Evolutionary conservation across 2,888 invertebrate species (phyloP), one percentile per base, ranked within the genome.

Genomic region (Eupsilia transversa): DNA sequence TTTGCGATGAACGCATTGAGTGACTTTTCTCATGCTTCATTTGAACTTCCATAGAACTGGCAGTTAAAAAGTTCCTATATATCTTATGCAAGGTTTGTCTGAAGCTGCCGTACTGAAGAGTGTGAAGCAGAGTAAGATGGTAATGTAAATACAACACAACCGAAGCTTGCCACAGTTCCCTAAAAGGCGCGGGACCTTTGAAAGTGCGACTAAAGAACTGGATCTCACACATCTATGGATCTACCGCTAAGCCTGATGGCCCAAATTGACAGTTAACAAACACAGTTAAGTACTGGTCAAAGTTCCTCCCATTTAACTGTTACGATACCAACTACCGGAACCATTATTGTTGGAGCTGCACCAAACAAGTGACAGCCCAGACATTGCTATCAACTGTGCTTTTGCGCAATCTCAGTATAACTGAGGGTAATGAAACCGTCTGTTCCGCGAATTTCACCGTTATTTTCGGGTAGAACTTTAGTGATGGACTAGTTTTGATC

Each of bases 361-460:
- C 2, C 30, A 33, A 12, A 65, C 5, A 10, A 23, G 30, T 52
- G 20, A 43, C 56, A 35, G 57, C 38, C 23, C 64, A 73, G 30
- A 73, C 46, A 65, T 30, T 43, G 17, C 43, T 20, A 65, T 83
- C 70, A 83, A 74, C 33, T 41, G 14, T 49, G 10, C 23, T 35
- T 43, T 67, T 73, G 65, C 61, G 68, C 69, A 76, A 82, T 75
- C 35, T 67, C 63, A 57, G 71, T 72, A 41, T 73, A 77, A 80
- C 84, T 77, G 35, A 57, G 67, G 72, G 64, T 67, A 80, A 84
- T 86, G 86, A 84, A 84, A 75, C 33, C 35, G 49, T 83, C 38
- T 14, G 43, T 77, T 70, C 56, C 69, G 30, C 27, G 78, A 70
- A 56, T 10, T 1, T 27, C 12, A 57, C 84, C 86, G 84, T 86